A percentile compares a stretch with the other conserved stretches of the same genome.
Evolutionary conservation across 2,888 invertebrate genomes (phyloP).

Genomic region (Clostera curtula): DNA sequence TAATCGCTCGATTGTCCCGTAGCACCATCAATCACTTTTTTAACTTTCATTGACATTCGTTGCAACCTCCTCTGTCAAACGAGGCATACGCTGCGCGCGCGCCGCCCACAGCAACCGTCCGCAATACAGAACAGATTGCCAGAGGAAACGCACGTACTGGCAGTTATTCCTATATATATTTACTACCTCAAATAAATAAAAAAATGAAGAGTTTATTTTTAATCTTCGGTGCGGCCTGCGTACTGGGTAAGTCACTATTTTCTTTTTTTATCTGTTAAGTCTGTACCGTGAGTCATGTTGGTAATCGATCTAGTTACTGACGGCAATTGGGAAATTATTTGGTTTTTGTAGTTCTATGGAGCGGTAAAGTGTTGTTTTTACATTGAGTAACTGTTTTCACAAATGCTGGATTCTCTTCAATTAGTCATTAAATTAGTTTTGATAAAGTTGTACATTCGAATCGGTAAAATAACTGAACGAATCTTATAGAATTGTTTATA

Average conservation of each 20-base stretch:
- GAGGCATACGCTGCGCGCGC: conserved; percentile 32
- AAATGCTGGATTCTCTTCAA: no score
- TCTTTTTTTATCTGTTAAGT: conserved; percentile 5
- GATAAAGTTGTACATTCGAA: no score
- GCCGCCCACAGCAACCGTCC: conserved; percentile 36
- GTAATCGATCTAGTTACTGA: conserved; percentile 3
- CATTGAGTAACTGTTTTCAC: no score
- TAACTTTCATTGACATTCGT: conserved; percentile 25
- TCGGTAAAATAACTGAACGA: no score
- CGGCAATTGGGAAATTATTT: background rate
- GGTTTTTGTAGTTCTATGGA: background rate
- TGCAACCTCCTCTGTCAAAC: conserved; percentile 29
- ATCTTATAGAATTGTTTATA: no score
- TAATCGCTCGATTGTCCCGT: conserved; percentile 3
- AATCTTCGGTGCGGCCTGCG: conserved; percentile 41
- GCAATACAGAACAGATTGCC: conserved; percentile 62
- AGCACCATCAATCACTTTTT: conserved; percentile 15
- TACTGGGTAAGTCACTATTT: conserved; percentile 47
- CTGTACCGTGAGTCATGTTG: conserved; percentile 5
- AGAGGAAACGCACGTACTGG: conserved; percentile 54
- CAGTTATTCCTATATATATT: conserved; percentile 27
- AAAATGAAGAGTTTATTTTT: conserved; percentile 55
- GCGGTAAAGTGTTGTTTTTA: background rate
- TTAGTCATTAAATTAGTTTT: no score
- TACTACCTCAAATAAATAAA: conserved; percentile 22